Evolutionary conservation across 1,140 invertebrate species (phyloP).

Genomic region (Aphaenogaster floridana): DNA sequence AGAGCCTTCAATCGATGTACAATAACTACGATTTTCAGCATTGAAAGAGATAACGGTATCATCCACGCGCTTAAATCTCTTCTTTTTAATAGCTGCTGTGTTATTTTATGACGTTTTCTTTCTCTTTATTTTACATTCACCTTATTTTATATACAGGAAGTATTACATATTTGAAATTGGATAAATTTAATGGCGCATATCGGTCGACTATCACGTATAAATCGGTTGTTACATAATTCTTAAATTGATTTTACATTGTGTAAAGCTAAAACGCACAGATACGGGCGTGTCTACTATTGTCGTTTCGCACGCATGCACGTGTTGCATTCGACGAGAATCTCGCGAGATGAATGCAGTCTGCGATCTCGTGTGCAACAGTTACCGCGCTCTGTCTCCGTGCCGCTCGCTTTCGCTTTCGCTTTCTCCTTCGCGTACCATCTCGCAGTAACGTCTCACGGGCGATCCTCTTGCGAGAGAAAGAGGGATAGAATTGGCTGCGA

Average conservation of each 20-base stretch:
- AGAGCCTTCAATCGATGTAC: not conserved
- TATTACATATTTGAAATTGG: conserved; percentile 4
- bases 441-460: conserved; percentile 38
- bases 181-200: conserved; percentile 16
- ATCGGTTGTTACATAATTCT: conserved; percentile 1
- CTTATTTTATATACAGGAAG: not conserved
- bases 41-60: not conserved
- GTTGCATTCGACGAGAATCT: not conserved
- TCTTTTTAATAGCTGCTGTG: not conserved
- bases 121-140: not conserved
- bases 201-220: not conserved
- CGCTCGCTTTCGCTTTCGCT: conserved; percentile 54
- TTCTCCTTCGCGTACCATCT: conserved; percentile 54
- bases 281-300: not conserved
- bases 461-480: not conserved
- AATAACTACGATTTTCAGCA: not conserved
- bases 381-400: conserved; percentile 15
- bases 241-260: not conserved
- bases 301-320: conserved; percentile 6
- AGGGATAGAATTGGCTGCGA: not conserved
- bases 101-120: not conserved
- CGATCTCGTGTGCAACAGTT: conserved; percentile 24
- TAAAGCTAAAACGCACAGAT: not conserved
- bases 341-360: conserved; percentile 50
- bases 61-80: not conserved